These are phyloP conservation scores for Sciurus carolinensis DNA, from an alignment of 2,797 vertebrate species.

Conservation along the genomic window DNA sequence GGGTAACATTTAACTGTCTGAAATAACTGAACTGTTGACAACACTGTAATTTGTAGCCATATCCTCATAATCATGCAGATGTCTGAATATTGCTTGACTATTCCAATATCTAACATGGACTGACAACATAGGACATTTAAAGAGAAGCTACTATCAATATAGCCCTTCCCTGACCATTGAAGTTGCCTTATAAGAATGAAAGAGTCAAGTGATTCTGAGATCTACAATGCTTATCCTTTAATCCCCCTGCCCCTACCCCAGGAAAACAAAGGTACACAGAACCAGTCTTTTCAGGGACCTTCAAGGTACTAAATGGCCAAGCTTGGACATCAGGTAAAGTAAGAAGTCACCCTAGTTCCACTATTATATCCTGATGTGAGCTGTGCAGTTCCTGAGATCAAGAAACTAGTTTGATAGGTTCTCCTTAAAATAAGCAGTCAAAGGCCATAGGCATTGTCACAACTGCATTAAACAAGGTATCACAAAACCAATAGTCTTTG, in stretches of 20 bases:
- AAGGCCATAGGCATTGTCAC: background rate
- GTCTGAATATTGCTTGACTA: slow-evolving; percentile 76
- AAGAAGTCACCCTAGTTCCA: slow-evolving; percentile 23
- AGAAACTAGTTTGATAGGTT: slow-evolving; percentile 63
- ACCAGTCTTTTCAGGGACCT: slow-evolving; percentile 37
- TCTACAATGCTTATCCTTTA: slow-evolving; percentile 1
- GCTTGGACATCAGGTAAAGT: slow-evolving; percentile 65
- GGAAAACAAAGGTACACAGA: slow-evolving; percentile 48
- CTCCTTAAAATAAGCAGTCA: slow-evolving; percentile 11
- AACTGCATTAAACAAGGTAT: slow-evolving; percentile 11
- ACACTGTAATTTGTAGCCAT: slow-evolving; percentile 1
- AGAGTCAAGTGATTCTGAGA: slow-evolving; percentile 64
- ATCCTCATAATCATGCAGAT: slow-evolving; percentile 47
- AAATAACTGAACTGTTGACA: slow-evolving; percentile 56
- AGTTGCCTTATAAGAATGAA: slow-evolving; percentile 63
- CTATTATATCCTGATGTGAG: slow-evolving; percentile 15
- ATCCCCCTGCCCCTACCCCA: background rate
- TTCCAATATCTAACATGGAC: slow-evolving; percentile 48
- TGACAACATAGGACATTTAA: slow-evolving; percentile 41
- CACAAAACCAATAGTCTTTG: slow-evolving; percentile 33
- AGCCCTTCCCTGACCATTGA: slow-evolving; percentile 56
- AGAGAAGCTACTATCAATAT: slow-evolving; percentile 61
- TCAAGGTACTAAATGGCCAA: slow-evolving; percentile 66
- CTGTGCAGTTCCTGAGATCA: background rate
- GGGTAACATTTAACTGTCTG: slow-evolving; percentile 60